phyloP scores from a whole-genome alignment of 2,797 vertebrate species.

The Phrynocephalus forsythii region DNA sequence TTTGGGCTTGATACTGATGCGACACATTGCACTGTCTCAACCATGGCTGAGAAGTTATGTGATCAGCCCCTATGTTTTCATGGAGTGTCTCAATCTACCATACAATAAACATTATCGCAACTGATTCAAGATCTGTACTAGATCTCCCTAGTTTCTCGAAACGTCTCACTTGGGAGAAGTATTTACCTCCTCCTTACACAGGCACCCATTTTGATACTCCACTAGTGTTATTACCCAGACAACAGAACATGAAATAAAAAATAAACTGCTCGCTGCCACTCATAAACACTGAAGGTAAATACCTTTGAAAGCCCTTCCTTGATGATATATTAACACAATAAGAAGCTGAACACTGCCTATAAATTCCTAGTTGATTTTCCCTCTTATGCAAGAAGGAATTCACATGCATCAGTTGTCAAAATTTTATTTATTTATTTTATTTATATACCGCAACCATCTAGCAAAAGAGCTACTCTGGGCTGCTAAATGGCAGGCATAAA shows the following conservation, averaged over 20 bases:
- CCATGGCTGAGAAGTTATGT: too few relatives aligned
- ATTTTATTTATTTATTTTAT: too few relatives aligned
- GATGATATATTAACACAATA: not conserved
- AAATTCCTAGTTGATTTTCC: not conserved
- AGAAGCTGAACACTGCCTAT: not conserved
- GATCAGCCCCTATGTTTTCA: too few relatives aligned
- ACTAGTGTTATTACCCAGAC: not conserved
- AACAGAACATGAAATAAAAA: not conserved
- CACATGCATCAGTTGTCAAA: not conserved
- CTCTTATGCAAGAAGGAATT: accelerated
- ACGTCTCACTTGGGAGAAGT: not conserved
- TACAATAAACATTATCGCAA: not conserved
- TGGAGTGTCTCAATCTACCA: not conserved
- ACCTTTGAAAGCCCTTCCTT: not conserved
- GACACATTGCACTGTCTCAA: not conserved
- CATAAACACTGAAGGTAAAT: not conserved
- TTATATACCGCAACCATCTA: too few relatives aligned
- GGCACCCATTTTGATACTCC: not conserved
- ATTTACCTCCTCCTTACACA: not conserved
- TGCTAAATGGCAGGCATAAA: too few relatives aligned
- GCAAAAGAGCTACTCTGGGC: too few relatives aligned
- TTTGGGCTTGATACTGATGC: too few relatives aligned
- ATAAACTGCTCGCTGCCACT: not conserved
- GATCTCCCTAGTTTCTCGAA: not conserved
- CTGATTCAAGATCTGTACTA: not conserved